phyloP scores from a whole-genome alignment of 1,140 invertebrate genomes.

The Lethocerus indicus region DNA sequence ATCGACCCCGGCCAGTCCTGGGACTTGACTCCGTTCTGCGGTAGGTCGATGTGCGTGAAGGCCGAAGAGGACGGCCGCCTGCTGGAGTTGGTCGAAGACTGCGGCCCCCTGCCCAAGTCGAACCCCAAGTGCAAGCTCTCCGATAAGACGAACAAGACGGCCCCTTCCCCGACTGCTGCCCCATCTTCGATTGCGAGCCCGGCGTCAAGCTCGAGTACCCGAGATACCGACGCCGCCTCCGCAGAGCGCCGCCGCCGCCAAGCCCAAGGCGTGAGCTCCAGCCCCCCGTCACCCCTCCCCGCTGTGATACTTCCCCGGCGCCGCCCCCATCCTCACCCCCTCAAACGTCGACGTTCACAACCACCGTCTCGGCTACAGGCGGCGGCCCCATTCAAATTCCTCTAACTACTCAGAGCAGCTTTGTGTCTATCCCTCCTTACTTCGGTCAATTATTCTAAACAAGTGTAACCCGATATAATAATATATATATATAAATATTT shows the following conservation, averaged over 20 bases:
- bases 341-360: no score
- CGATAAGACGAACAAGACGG: slow-evolving; percentile 75
- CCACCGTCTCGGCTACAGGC: no score
- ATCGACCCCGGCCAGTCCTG: slow-evolving; percentile 65
- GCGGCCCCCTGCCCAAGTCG: slow-evolving; percentile 63
- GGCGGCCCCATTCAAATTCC: no score
- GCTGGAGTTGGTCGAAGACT: slow-evolving; percentile 71
- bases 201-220: slow-evolving; percentile 67
- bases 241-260: slow-evolving; percentile 26
- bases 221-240: slow-evolving; percentile 50
- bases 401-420: no score
- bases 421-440: no score
- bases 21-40: slow-evolving; percentile 74
- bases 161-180: slow-evolving; percentile 72
- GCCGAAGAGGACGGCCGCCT: slow-evolving; percentile 50
- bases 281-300: no score
- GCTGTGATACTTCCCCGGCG: no score
- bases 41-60: slow-evolving; percentile 64
- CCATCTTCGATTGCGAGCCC: slow-evolving; percentile 64
- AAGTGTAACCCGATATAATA: no score
- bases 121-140: slow-evolving; percentile 74
- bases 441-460: no score
- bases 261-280: slow-evolving; percentile 15
- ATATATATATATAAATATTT: no score
- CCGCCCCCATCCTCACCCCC: no score